Base-by-base conservation (phyloP, 2,888 invertebrate genomes). In the Abrostola triplasia region DNA sequence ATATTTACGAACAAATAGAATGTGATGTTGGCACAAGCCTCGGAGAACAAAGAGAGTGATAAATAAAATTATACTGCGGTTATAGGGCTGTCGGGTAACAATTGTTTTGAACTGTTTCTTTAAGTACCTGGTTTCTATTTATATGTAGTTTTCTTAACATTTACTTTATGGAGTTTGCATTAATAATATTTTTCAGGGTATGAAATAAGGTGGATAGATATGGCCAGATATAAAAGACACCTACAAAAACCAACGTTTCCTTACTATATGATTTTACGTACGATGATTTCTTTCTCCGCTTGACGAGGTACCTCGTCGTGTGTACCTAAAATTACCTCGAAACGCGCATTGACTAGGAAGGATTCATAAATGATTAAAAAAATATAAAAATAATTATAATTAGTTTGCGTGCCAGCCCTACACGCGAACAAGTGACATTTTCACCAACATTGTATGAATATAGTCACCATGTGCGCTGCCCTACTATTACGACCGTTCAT, bases 1-100 rank as follows among this genome's bases (percentile, higher is more conserved):
- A 79, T 84, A 84, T 84, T 82, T 64, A 77, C 70, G 73, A 81
- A 85, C 86, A 90, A 88, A 90, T 89, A 87, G 85, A 83, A 76
- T 73, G 69, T 76, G 76, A 76, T 85, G 88, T 90, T 90, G 91
- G 89, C 90, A 89, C 84, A 69, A 79, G 76, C 81, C 76, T 57
- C 63, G 70, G 77, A 83, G 82, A 85, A 91, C 91, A 92, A 90
- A 91, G 90, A 72, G 65, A 78, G 74, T 78, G 84, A 84, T 85
- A 85, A 85, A 88, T 84, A 85, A 87, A 85, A 88, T 88, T 84
- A 87, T 84, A 79, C 72, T 76, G 65, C 67, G 82, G 77, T 77
- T 54, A 64, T 70, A 81, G 70, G 79, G 81, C 36, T 77, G 77
- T 55, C 81, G 55, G 64, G 54, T 47, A 41, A 41, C 50, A 50